A percentile compares a stretch with the other conserved stretches of the same genome.
These are phyloP conservation scores for Sebastes matsubarae DNA, from an alignment of 2,797 vertebrate genomes.

Conservation along the genomic window DNA sequence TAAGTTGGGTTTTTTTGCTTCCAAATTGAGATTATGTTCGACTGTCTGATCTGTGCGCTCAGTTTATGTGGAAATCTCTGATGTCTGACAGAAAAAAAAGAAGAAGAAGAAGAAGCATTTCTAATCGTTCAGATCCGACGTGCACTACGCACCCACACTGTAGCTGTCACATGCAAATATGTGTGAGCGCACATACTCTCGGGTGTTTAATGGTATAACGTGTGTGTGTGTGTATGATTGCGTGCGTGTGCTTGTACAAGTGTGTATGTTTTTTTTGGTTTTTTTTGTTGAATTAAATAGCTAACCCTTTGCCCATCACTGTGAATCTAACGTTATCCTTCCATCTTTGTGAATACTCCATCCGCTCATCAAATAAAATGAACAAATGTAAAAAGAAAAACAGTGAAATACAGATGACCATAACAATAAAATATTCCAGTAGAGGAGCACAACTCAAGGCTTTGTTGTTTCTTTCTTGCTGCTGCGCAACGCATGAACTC, in stretches of 20 bases:
- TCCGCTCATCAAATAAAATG: constrained; percentile 79
- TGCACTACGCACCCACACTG: constrained; percentile 60
- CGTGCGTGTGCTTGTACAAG: constrained; percentile 12
- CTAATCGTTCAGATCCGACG: constrained; percentile 30
- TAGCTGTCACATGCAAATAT: constrained; percentile 42
- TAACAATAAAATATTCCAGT: constrained; percentile 87
- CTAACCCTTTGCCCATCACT: constrained; percentile 84
- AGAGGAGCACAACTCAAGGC: constrained; percentile 75
- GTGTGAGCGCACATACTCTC: constrained; percentile 45
- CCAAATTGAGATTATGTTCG: constrained; percentile 38
- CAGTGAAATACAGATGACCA: constrained; percentile 78
- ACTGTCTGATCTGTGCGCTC: constrained; percentile 35
- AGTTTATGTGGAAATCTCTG: constrained; percentile 30
- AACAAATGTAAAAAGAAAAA: constrained; percentile 82
- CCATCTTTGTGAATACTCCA: constrained; percentile 85
- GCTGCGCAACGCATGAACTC: background rate
- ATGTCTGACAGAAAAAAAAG: constrained; percentile 30
- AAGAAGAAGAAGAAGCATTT: background rate
- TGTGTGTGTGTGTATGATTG: constrained; percentile 45
- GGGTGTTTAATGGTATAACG: constrained; percentile 59
- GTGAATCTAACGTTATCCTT: constrained; percentile 82
- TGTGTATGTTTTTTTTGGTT: constrained; percentile 22
- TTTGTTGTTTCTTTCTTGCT: constrained; percentile 52
- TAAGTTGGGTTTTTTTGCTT: constrained; percentile 3
- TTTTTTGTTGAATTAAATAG: constrained; percentile 66